These are phyloP conservation scores for Cheilosia scutellata DNA, from an alignment of 2,888 invertebrate species.

Conservation along the genomic window DNA sequence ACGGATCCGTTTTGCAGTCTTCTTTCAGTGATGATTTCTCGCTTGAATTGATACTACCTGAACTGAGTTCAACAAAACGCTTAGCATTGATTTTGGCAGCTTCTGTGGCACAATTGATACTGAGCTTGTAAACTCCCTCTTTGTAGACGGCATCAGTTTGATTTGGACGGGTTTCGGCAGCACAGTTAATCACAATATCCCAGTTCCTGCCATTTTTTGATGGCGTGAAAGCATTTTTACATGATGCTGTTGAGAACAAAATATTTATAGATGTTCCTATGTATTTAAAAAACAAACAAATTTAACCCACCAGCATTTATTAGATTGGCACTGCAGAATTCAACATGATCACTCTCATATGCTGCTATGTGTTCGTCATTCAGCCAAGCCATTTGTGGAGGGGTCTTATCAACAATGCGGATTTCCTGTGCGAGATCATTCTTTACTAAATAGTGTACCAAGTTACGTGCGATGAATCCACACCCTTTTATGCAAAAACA, in stretches of 20 bases:
- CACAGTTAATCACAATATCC: conserved; percentile 94
- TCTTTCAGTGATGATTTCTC: conserved; percentile 92
- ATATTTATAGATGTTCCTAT: background rate
- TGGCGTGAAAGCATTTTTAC: conserved; percentile 90
- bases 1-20: conserved; percentile 90
- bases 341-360: conserved; percentile 91
- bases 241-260: conserved; percentile 87
- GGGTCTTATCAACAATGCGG: conserved; percentile 95
- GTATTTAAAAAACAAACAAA: conserved; percentile 7
- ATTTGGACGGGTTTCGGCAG: conserved; percentile 94
- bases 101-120: conserved; percentile 92
- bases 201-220: conserved; percentile 86
- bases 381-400: conserved; percentile 96
- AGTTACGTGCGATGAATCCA: conserved; percentile 96
- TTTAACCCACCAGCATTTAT: conserved; percentile 90
- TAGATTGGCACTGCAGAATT: conserved; percentile 96
- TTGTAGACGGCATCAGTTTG: conserved; percentile 95
- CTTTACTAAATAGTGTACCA: conserved; percentile 91
- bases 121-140: conserved; percentile 94
- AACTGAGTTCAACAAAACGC: conserved; percentile 93
- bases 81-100: conserved; percentile 89
- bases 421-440: conserved; percentile 91
- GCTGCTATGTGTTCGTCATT: conserved; percentile 89
- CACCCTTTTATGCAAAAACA: conserved; percentile 87
- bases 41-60: conserved; percentile 91